These are phyloP conservation scores for Conops quadrifasciatus DNA, from an alignment of 2,888 invertebrate species.

Conservation along the genomic window DNA sequence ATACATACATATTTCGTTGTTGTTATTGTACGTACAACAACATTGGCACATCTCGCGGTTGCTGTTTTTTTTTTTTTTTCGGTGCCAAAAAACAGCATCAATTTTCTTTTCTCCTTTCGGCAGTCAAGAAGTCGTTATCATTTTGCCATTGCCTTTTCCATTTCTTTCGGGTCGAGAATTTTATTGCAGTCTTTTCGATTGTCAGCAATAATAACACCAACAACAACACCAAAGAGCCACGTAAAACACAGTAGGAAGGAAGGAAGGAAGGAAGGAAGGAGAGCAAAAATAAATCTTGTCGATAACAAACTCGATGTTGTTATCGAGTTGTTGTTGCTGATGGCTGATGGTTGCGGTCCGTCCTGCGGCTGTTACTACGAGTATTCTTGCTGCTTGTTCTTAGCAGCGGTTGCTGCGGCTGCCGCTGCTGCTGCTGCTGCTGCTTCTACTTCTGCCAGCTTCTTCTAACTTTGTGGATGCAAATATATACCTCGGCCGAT, in stretches of 20 bases:
- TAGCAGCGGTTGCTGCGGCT: too few species aligned
- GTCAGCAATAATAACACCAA: neutral
- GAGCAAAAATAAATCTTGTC: neutral
- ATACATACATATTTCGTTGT: neutral
- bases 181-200: slow-evolving; percentile 24
- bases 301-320: too few species aligned
- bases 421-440: too few species aligned
- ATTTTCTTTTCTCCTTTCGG: slow-evolving; percentile 2
- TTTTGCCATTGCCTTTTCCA: slow-evolving; percentile 29
- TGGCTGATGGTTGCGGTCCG: too few species aligned
- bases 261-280: neutral
- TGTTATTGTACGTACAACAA: neutral
- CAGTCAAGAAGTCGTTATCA: slow-evolving; percentile 29
- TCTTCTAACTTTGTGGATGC: too few species aligned
- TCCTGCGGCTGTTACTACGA: too few species aligned
- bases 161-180: slow-evolving; percentile 29
- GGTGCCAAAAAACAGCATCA: neutral
- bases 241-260: neutral
- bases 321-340: too few species aligned
- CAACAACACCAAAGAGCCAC: neutral
- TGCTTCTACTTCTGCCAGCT: too few species aligned
- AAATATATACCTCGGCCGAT: too few species aligned
- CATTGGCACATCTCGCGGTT: neutral
- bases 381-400: too few species aligned
- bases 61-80: too few species aligned